Evolutionary conservation across 2,797 vertebrate species (phyloP).

Genomic region (Chrosomus eos): DNA sequence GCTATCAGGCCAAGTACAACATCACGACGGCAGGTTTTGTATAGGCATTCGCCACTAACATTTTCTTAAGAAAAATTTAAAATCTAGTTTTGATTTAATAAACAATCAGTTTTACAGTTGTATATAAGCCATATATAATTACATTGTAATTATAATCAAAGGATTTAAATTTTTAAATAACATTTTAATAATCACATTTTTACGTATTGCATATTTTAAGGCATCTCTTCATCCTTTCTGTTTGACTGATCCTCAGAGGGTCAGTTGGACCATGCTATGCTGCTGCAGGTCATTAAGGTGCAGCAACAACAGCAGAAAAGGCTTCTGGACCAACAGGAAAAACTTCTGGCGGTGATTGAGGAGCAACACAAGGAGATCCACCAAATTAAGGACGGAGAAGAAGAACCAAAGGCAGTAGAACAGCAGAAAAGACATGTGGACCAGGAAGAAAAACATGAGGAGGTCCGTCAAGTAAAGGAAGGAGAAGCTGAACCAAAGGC

Average conservation of each 20-base stretch:
- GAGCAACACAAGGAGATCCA: slow-evolving; percentile 99
- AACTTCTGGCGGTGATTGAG: slow-evolving; percentile 91
- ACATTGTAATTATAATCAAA: neutral
- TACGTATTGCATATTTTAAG: neutral
- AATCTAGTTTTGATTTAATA: neutral
- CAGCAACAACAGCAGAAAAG: slow-evolving; percentile 97
- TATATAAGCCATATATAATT: neutral
- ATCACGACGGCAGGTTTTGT: neutral
- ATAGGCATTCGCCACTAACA: neutral
- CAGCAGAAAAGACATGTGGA: slow-evolving; percentile 37
- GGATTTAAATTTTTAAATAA: neutral
- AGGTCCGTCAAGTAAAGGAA: slow-evolving; percentile 16
- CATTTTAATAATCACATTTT: neutral
- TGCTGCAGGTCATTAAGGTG: slow-evolving; percentile 94
- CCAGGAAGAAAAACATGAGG: slow-evolving; percentile 41
- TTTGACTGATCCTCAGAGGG: slow-evolving; percentile 77
- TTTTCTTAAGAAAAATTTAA: neutral
- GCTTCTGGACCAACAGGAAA: slow-evolving; percentile 95
- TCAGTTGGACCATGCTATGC: slow-evolving; percentile 86
- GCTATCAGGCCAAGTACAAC: neutral
- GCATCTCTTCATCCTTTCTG: slow-evolving; percentile 16
- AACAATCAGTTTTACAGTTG: neutral
- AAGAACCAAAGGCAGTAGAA: slow-evolving; percentile 53
- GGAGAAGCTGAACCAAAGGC: slow-evolving; percentile 16
- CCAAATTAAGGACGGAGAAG: slow-evolving; percentile 85